These are phyloP conservation scores for Momotus momota DNA, from an alignment of 2,797 vertebrate genomes.

Conservation along the genomic window DNA sequence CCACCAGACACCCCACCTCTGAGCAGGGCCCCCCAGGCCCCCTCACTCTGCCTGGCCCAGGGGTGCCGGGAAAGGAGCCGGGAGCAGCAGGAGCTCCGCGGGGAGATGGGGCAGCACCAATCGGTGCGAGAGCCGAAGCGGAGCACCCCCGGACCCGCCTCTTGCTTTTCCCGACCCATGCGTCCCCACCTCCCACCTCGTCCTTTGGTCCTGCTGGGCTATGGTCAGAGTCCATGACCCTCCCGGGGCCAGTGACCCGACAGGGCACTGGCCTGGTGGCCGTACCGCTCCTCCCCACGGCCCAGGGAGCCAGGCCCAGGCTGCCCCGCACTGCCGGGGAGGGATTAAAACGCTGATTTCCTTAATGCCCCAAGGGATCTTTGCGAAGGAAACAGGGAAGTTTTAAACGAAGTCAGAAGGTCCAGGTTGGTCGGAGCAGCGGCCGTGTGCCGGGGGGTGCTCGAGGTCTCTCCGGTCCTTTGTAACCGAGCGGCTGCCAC, in stretches of 20 bases:
- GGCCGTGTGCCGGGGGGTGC: fast-evolving
- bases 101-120: fast-evolving
- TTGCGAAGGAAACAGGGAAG: slow-evolving; percentile 15
- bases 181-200: not conserved
- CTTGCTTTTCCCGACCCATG: fast-evolving
- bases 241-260: not conserved
- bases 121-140: fast-evolving
- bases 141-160: not conserved
- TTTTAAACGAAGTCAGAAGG: not conserved
- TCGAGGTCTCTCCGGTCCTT: not conserved
- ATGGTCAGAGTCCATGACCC: fast-evolving
- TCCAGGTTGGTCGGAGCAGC: not conserved
- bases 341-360: not conserved
- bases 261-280: not conserved
- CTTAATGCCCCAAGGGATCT: not conserved
- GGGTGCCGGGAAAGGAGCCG: fast-evolving
- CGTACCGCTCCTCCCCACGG: not conserved
- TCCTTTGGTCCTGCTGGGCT: not conserved
- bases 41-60: fast-evolving
- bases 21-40: fast-evolving
- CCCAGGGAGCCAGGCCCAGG: not conserved
- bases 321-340: not conserved
- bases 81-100: not conserved
- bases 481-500: not conserved
- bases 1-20: not conserved